phyloP scores from a whole-genome alignment of 1,140 invertebrate species.

The Drosophila pseudoobscura region DNA sequence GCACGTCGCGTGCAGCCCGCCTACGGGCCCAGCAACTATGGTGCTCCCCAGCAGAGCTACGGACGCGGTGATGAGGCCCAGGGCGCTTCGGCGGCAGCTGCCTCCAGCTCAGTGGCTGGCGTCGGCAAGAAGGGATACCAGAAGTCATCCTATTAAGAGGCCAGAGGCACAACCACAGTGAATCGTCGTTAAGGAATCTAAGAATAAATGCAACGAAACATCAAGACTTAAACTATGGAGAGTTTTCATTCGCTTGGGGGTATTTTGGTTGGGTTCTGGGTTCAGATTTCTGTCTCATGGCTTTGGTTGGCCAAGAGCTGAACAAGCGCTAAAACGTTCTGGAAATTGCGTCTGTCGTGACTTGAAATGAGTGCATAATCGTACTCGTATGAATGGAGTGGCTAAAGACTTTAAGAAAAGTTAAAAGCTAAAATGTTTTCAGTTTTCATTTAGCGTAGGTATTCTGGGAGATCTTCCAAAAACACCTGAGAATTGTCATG shows the following conservation, averaged over 20 bases:
- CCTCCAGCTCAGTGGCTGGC: conserved; percentile 62
- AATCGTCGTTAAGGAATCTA: conserved; percentile 15
- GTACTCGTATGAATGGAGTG: too few relatives aligned
- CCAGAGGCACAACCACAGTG: conserved; percentile 41
- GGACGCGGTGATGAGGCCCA: conserved; percentile 50
- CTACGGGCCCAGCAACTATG: conserved; percentile 20
- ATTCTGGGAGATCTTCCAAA: too few relatives aligned
- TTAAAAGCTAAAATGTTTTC: too few relatives aligned
- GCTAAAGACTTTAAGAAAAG: too few relatives aligned
- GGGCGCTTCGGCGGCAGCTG: conserved; percentile 65
- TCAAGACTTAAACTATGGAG: conserved; percentile 34
- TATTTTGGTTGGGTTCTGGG: background rate
- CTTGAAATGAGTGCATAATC: background rate
- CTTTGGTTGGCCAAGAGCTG: background rate
- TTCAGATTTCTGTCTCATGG: background rate
- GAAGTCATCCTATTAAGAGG: conserved; percentile 47
- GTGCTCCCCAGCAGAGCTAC: conserved; percentile 33
- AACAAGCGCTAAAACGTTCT: background rate
- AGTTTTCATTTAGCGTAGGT: too few relatives aligned
- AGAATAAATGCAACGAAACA: conserved; percentile 52
- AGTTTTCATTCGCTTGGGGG: conserved; percentile 10
- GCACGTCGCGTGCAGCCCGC: conserved; percentile 21
- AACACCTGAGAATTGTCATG: too few relatives aligned
- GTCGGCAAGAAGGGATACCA: conserved; percentile 34
- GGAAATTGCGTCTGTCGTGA: background rate